A percentile compares a stretch with the other conserved stretches of the same genome.
These are phyloP conservation scores for Anguilla pacifica DNA, from an alignment of 2,797 vertebrate species.

Conservation along the genomic window DNA sequence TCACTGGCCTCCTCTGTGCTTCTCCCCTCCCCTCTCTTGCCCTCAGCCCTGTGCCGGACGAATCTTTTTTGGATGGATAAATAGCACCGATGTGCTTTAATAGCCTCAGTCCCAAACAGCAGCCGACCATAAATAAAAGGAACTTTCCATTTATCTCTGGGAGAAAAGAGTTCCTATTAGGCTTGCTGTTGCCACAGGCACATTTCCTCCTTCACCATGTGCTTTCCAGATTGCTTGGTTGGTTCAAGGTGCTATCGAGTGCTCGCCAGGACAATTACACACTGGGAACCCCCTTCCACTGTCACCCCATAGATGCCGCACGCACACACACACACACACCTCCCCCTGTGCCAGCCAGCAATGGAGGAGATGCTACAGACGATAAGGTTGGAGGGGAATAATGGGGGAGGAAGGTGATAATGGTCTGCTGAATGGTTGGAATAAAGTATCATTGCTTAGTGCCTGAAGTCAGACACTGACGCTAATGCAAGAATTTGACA, in stretches of 20 bases:
- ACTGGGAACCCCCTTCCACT: slow-evolving; percentile 68
- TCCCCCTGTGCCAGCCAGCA: slow-evolving; percentile 78
- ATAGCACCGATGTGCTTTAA: slow-evolving; percentile 84
- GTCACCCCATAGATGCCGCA: slow-evolving; percentile 67
- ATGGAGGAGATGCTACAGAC: slow-evolving; percentile 84
- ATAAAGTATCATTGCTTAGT: slow-evolving; percentile 88
- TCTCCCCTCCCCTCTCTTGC: slow-evolving; percentile 62
- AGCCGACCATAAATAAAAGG: slow-evolving; percentile 85
- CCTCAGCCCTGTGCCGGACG: slow-evolving; percentile 77
- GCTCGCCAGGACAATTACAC: slow-evolving; percentile 97
- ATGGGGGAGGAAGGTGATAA: slow-evolving; percentile 86
- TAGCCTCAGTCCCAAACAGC: slow-evolving; percentile 86
- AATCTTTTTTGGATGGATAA: slow-evolving; percentile 83
- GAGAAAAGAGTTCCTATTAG: slow-evolving; percentile 92
- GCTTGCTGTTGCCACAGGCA: slow-evolving; percentile 90
- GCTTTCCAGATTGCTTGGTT: slow-evolving; percentile 94
- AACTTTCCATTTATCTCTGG: slow-evolving; percentile 90
- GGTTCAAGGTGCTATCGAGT: slow-evolving; percentile 98
- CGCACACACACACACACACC: slow-evolving; percentile 41
- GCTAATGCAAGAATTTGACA: slow-evolving; percentile 78
- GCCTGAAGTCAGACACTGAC: slow-evolving; percentile 91
- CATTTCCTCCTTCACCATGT: slow-evolving; percentile 84
- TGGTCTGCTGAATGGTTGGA: slow-evolving; percentile 90
- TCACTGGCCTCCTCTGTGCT: slow-evolving; percentile 61
- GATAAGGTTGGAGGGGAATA: slow-evolving; percentile 89